A percentile compares a stretch with the other conserved stretches of the same genome.
These are phyloP conservation scores for Eremobia ochroleuca DNA, from an alignment of 2,888 invertebrate genomes.

Conservation along the genomic window DNA sequence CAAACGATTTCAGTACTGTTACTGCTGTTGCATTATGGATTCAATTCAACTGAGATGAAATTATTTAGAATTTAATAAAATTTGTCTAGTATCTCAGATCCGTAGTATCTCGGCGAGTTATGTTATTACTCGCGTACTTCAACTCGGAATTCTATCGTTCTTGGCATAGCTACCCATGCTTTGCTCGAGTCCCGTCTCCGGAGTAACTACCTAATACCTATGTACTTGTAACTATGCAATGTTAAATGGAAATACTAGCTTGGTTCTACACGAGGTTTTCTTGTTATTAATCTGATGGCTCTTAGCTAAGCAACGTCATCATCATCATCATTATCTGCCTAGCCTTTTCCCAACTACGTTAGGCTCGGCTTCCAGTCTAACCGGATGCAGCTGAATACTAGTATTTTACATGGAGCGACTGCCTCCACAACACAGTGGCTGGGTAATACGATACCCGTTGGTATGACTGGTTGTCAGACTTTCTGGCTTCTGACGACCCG, in stretches of 20 bases:
- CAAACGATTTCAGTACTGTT: conserved; percentile 39
- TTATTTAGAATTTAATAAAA: conserved; percentile 59
- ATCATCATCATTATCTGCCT: no score
- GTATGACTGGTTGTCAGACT: no score
- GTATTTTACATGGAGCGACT: no score
- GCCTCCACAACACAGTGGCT: no score
- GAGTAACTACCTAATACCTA: conserved; percentile 1
- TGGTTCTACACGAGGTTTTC: not conserved
- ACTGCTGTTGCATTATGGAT: conserved; percentile 55
- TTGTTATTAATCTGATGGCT: not conserved
- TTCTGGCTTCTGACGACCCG: no score
- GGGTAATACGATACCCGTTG: no score
- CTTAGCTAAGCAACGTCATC: not conserved
- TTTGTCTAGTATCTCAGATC: conserved; percentile 24
- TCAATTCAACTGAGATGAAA: conserved; percentile 49
- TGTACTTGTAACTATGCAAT: conserved; percentile 12
- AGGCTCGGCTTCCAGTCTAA: no score
- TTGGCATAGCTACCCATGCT: conserved; percentile 44
- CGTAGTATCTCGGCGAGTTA: conserved; percentile 37
- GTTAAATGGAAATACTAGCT: conserved; percentile 5
- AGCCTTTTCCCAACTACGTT: no score
- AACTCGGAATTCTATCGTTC: conserved; percentile 43
- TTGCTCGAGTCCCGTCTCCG: not conserved
- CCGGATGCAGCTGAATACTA: no score
- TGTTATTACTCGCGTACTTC: conserved; percentile 49